A percentile compares a stretch with the other conserved stretches of the same genome.
phyloP scores from a whole-genome alignment of 2,888 invertebrate species.

The Malacosoma neustria region DNA sequence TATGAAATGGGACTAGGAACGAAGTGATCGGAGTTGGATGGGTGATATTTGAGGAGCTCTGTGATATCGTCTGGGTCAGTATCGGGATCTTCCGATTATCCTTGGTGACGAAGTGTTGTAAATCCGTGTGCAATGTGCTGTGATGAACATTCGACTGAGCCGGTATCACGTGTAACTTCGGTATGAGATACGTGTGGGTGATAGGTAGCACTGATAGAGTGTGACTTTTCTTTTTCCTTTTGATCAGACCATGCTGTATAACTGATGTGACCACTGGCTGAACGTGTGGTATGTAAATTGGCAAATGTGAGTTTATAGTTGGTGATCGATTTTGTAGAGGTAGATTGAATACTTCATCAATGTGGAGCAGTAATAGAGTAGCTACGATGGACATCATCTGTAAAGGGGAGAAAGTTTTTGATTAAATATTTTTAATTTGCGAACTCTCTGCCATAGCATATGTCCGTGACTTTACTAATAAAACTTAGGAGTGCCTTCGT shows the following conservation, averaged over 20 bases:
- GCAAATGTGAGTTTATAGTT: slow-evolving; percentile 4
- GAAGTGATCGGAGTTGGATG: slow-evolving; percentile 29
- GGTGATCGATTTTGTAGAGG: slow-evolving; percentile 13
- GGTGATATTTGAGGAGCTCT: slow-evolving; percentile 28
- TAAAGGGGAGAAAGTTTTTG: too few relatives aligned
- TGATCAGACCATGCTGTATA: slow-evolving; percentile 2
- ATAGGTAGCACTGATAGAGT: slow-evolving; percentile 33
- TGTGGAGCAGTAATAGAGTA: neutral
- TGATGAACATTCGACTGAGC: slow-evolving; percentile 36
- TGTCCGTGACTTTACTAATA: too few relatives aligned
- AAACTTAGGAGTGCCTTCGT: too few relatives aligned
- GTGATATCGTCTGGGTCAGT: slow-evolving; percentile 31
- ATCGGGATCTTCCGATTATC: slow-evolving; percentile 31
- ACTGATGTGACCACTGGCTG: neutral
- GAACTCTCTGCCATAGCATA: too few relatives aligned
- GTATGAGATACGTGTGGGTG: slow-evolving; percentile 29
- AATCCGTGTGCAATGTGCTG: slow-evolving; percentile 23
- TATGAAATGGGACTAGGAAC: slow-evolving; percentile 37
- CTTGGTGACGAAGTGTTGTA: slow-evolving; percentile 26
- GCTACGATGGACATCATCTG: neutral
- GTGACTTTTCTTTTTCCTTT: slow-evolving; percentile 29
- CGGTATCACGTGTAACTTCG: slow-evolving; percentile 47
- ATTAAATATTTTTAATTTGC: too few relatives aligned
- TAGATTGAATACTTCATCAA: slow-evolving; percentile 7
- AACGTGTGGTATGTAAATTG: neutral